A percentile compares a stretch with the other conserved stretches of the same genome.
phyloP scores from a whole-genome alignment of 2,797 vertebrate genomes.

The Cottoperca gobio region DNA sequence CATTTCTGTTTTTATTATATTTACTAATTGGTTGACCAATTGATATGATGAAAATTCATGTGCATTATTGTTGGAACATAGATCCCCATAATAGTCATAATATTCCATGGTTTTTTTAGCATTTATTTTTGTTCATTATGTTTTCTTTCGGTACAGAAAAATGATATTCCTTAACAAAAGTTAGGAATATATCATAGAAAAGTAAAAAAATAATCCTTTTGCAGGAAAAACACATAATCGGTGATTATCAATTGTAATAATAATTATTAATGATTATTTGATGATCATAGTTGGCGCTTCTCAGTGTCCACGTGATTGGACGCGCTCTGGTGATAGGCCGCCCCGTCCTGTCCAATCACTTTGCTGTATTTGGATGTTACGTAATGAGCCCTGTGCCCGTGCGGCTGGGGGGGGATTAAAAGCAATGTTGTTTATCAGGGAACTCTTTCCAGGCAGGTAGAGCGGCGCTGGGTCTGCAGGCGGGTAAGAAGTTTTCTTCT shows the following conservation, averaged over 20 bases:
- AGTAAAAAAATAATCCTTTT: too few species aligned
- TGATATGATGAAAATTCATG: neutral
- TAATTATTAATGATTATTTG: neutral
- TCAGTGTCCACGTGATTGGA: neutral
- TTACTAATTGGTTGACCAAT: neutral
- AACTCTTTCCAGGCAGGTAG: conserved; percentile 27
- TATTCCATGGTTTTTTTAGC: neutral
- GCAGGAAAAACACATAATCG: neutral
- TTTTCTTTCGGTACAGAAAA: too few species aligned
- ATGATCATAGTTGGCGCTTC: neutral
- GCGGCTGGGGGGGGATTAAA: conserved; percentile 43
- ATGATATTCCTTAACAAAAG: neutral
- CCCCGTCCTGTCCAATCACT: conserved; percentile 50
- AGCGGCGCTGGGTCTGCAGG: conserved; percentile 9
- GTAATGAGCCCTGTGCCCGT: conserved; percentile 38
- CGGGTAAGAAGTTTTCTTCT: conserved; percentile 41
- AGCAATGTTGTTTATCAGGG: conserved; percentile 3
- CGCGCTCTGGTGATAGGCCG: conserved; percentile 35
- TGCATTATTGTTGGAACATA: neutral
- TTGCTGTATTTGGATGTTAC: conserved; percentile 26
- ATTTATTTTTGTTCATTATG: neutral
- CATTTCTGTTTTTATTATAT: neutral
- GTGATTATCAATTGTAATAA: fast-evolving
- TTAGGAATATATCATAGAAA: neutral
- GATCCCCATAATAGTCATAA: neutral